Base-by-base conservation (phyloP, 2,888 invertebrate genomes). In the Brenthis hecate region DNA sequence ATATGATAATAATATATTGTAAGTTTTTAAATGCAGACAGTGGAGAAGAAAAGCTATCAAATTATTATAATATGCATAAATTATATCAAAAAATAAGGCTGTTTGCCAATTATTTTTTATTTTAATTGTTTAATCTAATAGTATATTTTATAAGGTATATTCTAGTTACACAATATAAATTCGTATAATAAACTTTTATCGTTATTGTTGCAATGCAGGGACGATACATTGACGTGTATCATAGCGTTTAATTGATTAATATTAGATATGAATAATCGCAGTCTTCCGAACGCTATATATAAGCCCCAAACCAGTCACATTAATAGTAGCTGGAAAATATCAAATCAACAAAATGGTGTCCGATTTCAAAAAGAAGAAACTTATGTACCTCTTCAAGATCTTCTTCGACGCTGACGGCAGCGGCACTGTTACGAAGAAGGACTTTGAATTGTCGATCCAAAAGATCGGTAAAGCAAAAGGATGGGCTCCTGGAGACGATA, bases 341-440 rank as follows among this genome's bases (percentile, higher is more conserved):
- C 53, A 43, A 11, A 43, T 43, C n/a, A 48, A 8, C 54, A 90
- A 86, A 82, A 91, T 91, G 90, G 95, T 97, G 87, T 96, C 97
- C 75, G 97, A 97, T 77, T 98, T 97, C 91, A 96, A 97, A 85
- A 96, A 96, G 93, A 96, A 97, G 94, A 98, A 98, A 89, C 94
- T 97, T 54, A 94, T 96, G 76, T 96, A 96, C 88, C 95, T 97
- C 67, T 98, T 97, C 94, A 95, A 96, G 84, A 95, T 96, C 58
- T 97, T 97, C 92, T 97, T 97, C 80, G 98, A 98, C 93, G 96
- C 96, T 75, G 96, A 98, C 89, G 95, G 95, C 83, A 98, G 97
- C 86, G 98, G 98, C 14, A 95, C 95, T 72, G 96, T 98, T 75
- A 97, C 98, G 81, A 95, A 96, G 85, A 96, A 96, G 81, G 98